Base-by-base conservation (phyloP, 2,888 invertebrate species). In the Sisyra terminalis region DNA sequence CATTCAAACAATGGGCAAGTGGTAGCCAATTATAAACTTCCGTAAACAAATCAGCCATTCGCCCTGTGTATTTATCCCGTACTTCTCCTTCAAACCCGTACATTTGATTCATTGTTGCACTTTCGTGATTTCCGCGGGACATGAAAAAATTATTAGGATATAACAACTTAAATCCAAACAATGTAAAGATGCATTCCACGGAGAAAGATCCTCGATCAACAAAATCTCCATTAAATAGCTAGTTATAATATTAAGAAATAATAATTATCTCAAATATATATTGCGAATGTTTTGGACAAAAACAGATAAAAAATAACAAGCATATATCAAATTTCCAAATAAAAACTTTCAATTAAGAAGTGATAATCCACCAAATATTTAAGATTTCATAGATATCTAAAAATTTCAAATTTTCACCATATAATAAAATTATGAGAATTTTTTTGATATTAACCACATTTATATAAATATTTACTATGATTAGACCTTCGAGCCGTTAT, bases 31-130 rank as follows among this genome's bases (percentile, higher is more conserved):
- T 97, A 67, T 96, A 98, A 14, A 98, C 93, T 69, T 97, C 96
- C 2, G 96, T 96, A 68, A 99, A 99, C 39, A 97, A 71, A 49
- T 94, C 89, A 0, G 90, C 87, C 96, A 98, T 97, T 60, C 92
- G 84, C 14, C 78, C 70, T 1, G 86, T 83, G 63, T 94, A 98
- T 65, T 98, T 98, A 5, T 88, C 78, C 54, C 89, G 88, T 1
- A 98, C 97, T 67, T 98, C 98, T 2, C 97, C 98, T 48, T 93
- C 88, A 69, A 98, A 98, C 2, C 98, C 98, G 63, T 99, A 99
- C 88, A 98, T 94, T 64, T 93, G 88, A 66, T 98, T 99, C 97
- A 98, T 98, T 46, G 87, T 92, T 37, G 83, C 75, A 52, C 93
- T 93, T 60, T 98, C 97, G 59, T 98, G 97, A 65, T 98, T 98